Evolutionary conservation across 2,113 vertebrate genomes (phyloP).

Genomic region (Macaca nemestrina): DNA sequence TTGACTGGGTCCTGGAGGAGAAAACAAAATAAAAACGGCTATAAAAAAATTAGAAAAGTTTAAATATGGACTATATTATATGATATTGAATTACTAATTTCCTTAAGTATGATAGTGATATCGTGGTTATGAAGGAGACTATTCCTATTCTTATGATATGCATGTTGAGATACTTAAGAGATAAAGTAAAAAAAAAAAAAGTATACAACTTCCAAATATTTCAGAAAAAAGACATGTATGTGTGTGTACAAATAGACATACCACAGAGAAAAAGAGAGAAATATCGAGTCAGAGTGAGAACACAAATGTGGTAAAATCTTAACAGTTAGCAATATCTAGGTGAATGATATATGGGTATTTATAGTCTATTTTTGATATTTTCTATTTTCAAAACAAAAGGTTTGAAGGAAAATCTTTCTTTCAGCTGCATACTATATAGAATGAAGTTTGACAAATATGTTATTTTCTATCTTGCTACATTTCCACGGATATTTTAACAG

Average conservation of each 20-base stretch:
- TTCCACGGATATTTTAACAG: neutral
- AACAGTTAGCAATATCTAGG: neutral
- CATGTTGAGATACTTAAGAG: neutral
- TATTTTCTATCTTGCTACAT: neutral
- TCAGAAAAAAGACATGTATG: neutral
- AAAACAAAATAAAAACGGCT: slow-evolving; percentile 30
- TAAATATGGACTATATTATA: neutral
- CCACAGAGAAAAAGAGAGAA: neutral
- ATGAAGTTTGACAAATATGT: neutral
- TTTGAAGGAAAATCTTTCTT: slow-evolving; percentile 14
- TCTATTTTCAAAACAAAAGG: neutral
- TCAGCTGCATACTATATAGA: neutral
- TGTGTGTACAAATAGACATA: neutral
- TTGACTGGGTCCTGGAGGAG: neutral
- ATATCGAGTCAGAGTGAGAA: neutral
- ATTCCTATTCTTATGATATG: neutral
- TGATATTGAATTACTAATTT: slow-evolving; percentile 22
- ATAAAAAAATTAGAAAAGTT: neutral
- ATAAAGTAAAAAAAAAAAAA: neutral
- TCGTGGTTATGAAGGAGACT: neutral
- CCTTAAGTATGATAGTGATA: neutral
- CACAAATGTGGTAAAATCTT: neutral
- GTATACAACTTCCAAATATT: neutral
- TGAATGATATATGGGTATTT: neutral
- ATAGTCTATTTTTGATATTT: neutral